Conservation (phyloP, 2,113 vertebrate species). For the Macaca mulatta region DNA sequence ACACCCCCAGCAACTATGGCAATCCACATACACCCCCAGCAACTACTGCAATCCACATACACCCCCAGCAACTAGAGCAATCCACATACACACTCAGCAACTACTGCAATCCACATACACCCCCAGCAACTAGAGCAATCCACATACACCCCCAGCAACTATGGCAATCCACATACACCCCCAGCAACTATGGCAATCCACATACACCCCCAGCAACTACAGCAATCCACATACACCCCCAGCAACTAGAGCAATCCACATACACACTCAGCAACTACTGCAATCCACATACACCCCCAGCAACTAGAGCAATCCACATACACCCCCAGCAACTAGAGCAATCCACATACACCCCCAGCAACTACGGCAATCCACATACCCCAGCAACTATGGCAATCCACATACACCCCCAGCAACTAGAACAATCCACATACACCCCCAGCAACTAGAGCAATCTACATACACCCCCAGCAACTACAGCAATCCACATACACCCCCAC, state of each 20-base stretch:
- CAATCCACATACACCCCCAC: background rate
- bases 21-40: accelerated
- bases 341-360: accelerated
- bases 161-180: accelerated
- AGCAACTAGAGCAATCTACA: no score
- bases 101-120: background rate
- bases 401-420: accelerated
- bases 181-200: accelerated
- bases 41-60: no score
- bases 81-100: background rate
- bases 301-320: background rate
- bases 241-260: accelerated
- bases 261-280: accelerated
- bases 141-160: background rate
- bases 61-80: no score
- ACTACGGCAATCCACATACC: no score
- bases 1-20: accelerated
- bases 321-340: accelerated
- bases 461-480: background rate
- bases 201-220: accelerated
- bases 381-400: background rate
- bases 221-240: background rate
- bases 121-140: accelerated
- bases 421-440: background rate
- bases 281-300: no score